phyloP scores from a whole-genome alignment of 1,140 invertebrate species.

The Halyomorpha halys region DNA sequence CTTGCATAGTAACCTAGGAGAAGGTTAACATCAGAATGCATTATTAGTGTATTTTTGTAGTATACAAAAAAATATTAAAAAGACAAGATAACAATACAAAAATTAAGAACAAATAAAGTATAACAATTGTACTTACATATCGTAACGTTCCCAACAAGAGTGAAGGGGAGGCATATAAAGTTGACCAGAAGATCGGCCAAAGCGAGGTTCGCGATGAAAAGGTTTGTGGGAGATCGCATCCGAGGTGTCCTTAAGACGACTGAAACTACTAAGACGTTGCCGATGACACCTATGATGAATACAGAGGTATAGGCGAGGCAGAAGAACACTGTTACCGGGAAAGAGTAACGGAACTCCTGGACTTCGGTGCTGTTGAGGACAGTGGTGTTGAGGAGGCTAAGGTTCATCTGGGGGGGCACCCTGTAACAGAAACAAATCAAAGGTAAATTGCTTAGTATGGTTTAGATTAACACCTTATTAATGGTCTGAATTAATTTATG shows the following conservation, averaged over 20 bases:
- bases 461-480: too few relatives aligned
- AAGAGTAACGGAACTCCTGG: constrained; percentile 22
- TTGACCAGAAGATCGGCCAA: constrained; percentile 50
- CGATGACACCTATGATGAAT: constrained; percentile 41
- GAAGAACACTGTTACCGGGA: constrained; percentile 61
- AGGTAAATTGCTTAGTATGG: background rate
- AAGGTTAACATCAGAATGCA: too few relatives aligned
- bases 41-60: too few relatives aligned
- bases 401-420: background rate
- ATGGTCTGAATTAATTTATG: too few relatives aligned
- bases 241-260: constrained; percentile 39
- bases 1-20: too few relatives aligned
- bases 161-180: constrained; percentile 50
- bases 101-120: too few relatives aligned
- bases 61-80: too few relatives aligned
- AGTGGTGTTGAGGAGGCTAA: background rate
- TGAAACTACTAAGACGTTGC: constrained; percentile 41
- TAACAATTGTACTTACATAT: constrained; percentile 40
- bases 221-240: constrained; percentile 41
- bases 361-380: background rate
- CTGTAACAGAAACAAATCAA: constrained; percentile 10
- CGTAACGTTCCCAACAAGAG: constrained; percentile 46
- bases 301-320: constrained; percentile 40
- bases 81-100: too few relatives aligned
- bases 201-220: constrained; percentile 41